Evolutionary conservation across 2,113 vertebrate species (phyloP).

Genomic region (Sylvia atricapilla): DNA sequence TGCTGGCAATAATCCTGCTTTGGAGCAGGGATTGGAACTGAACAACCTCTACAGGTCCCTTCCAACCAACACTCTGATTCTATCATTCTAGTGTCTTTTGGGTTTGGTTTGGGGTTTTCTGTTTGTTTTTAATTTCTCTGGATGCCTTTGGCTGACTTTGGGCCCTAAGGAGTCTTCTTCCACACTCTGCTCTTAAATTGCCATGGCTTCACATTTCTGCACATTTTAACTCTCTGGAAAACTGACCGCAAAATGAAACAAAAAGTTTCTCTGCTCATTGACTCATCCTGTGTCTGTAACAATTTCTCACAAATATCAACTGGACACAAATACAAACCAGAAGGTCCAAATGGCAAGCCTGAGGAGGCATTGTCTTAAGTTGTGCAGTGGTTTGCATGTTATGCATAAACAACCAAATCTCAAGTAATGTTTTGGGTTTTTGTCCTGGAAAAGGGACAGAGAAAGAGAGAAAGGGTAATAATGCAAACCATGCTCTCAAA

Average conservation of each 20-base stretch:
- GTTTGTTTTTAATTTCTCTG: neutral
- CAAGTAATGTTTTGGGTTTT: neutral
- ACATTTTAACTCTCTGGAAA: neutral
- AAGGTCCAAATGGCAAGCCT: neutral
- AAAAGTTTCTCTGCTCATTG: neutral
- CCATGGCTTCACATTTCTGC: neutral
- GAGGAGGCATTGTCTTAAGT: neutral
- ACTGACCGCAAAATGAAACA: neutral
- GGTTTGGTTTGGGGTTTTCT: slow-evolving; percentile 8
- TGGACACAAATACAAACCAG: neutral
- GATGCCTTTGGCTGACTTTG: neutral
- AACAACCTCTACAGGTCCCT: neutral
- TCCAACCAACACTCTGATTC: neutral
- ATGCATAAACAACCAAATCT: neutral
- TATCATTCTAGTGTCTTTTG: neutral
- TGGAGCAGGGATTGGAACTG: neutral
- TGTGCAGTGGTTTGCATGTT: neutral
- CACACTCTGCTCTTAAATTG: neutral
- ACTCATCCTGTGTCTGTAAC: neutral
- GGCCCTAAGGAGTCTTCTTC: neutral
- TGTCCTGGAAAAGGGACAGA: neutral
- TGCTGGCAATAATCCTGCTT: neutral
- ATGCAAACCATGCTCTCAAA: neutral
- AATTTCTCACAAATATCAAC: neutral
- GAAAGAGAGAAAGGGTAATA: neutral